Percentiles rank a stretch among this genome's conserved stretches.
Conservation (phyloP, 1,140 invertebrate species). For the Ostrea edulis region DNA sequence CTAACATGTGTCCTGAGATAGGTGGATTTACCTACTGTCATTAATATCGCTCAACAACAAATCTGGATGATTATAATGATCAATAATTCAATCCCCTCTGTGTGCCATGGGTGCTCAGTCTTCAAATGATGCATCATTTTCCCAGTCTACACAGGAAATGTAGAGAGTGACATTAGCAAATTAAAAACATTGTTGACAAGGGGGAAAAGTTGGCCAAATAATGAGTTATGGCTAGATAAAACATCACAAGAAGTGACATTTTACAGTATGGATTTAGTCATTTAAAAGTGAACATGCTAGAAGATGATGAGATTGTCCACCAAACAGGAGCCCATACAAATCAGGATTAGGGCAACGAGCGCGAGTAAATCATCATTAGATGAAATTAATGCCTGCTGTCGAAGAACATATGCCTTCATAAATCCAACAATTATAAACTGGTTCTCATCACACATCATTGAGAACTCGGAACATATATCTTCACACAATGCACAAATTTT, state of each 20-base stretch:
- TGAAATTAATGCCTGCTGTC: background rate
- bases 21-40: background rate
- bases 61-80: background rate
- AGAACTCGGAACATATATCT: slow-evolving; percentile 1
- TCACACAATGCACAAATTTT: background rate
- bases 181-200: background rate
- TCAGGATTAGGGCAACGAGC: background rate
- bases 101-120: background rate
- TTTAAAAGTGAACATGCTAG: background rate
- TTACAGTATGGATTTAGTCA: background rate
- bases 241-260: background rate
- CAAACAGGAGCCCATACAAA: background rate
- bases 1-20: background rate
- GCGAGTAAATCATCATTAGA: background rate
- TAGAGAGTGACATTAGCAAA: slow-evolving; percentile 32
- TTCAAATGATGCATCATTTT: background rate
- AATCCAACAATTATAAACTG: background rate
- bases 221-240: background rate
- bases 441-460: background rate
- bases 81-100: slow-evolving; percentile 14
- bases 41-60: background rate
- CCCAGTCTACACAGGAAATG: background rate
- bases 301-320: background rate
- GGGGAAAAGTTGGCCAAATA: background rate
- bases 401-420: slow-evolving; percentile 1